Conservation (phyloP, 2,888 invertebrate species). For the Drosophila robusta region DNA sequence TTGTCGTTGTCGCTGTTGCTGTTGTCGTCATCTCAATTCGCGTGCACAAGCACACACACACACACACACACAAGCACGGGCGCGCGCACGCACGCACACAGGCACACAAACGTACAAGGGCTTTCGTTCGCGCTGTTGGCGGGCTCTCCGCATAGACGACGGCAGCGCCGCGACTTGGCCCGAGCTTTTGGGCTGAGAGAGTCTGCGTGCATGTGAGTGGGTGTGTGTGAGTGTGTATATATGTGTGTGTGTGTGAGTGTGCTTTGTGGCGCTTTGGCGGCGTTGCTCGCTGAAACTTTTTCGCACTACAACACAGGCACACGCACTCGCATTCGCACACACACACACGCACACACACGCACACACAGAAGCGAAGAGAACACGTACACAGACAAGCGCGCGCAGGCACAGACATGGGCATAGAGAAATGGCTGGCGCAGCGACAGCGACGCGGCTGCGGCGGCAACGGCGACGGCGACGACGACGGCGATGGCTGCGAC, state of each 20-base stretch:
- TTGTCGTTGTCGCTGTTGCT: slow-evolving; percentile 40
- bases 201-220: slow-evolving; percentile 9
- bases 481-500: slow-evolving; percentile 57
- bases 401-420: slow-evolving; percentile 27
- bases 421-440: slow-evolving; percentile 56
- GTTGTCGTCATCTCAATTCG: slow-evolving; percentile 77
- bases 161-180: slow-evolving; percentile 57
- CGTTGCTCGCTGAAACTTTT: slow-evolving; percentile 68
- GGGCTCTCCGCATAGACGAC: slow-evolving; percentile 43
- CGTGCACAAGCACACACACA: slow-evolving; percentile 47
- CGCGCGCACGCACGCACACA: slow-evolving; percentile 10
- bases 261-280: slow-evolving; percentile 50
- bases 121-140: slow-evolving; percentile 39
- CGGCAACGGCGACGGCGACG: slow-evolving; percentile 64
- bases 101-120: slow-evolving; percentile 9
- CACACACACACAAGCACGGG: slow-evolving; percentile 32
- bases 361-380: slow-evolving; percentile 2
- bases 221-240: slow-evolving; percentile 10
- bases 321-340: slow-evolving; percentile 4
- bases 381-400: not conserved
- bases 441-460: slow-evolving; percentile 44
- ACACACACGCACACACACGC: slow-evolving; percentile 1
- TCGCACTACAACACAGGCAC: slow-evolving; percentile 48
- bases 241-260: slow-evolving; percentile 15
- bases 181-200: slow-evolving; percentile 54